Conservation (phyloP, 2,797 vertebrate species). For the Bufotes viridis region DNA sequence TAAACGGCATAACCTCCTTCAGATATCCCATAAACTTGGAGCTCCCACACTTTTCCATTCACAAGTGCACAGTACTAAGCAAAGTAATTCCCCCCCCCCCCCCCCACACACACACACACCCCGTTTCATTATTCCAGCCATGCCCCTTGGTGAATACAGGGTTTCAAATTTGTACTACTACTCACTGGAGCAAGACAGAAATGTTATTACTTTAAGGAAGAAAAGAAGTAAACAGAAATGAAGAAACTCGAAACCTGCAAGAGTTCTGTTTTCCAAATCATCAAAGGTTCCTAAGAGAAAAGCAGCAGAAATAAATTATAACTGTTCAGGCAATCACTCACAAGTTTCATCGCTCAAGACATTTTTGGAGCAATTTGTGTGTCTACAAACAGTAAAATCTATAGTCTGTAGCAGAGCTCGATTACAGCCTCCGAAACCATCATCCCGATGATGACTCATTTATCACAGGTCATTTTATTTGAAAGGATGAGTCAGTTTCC, state of each 20-base stretch:
- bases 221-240: conserved; percentile 63
- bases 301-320: conserved; percentile 38
- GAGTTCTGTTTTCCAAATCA: conserved; percentile 61
- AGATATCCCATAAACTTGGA: not conserved
- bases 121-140: conserved; percentile 68
- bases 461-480: conserved; percentile 55
- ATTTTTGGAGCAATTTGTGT: conserved; percentile 31
- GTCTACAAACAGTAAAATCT: conserved; percentile 36
- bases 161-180: conserved; percentile 67
- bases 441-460: conserved; percentile 36
- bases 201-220: conserved; percentile 65
- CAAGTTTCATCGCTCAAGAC: conserved; percentile 3
- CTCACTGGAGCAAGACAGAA: conserved; percentile 64
- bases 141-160: conserved; percentile 65
- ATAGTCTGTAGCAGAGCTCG: conserved; percentile 20
- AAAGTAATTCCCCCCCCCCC: conserved; percentile 44
- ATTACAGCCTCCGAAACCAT: not conserved
- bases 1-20: not conserved
- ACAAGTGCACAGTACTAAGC: conserved; percentile 15
- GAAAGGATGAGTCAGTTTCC: conserved; percentile 40
- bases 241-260: conserved; percentile 64
- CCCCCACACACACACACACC: conserved; percentile 1
- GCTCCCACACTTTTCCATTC: not conserved
- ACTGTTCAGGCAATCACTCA: not conserved
- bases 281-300: conserved; percentile 62